Base-by-base conservation (phyloP, 2,797 vertebrate species). In the Threskiornis aethiopicus region DNA sequence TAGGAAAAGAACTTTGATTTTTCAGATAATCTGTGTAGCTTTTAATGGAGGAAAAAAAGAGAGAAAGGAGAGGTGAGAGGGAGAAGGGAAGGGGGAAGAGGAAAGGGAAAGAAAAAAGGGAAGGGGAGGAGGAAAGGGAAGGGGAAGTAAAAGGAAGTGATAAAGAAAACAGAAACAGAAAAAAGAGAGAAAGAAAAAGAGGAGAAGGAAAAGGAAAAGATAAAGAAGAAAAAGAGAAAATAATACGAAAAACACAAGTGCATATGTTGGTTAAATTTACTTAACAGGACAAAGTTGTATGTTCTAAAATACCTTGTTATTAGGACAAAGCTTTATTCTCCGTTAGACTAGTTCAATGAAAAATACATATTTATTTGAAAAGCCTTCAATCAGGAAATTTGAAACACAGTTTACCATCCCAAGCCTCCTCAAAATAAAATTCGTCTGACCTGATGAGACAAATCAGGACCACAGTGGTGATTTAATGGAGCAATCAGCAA, bases 401-500 rank as follows among this genome's bases (percentile, higher is more conserved):
- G 70, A 96, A 97, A 98, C 97, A 94, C 33, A 77, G 72, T 87
- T 96, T 97, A 65, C 89, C 41, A 82, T 92, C 87, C 90, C 76
- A 92, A 90, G 65, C 47, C 24, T 93, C 79, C 96, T 96, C 42
- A 67, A 94, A 96, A 95, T 21, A 64, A 87, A 71, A 80, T 96
- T 94, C 33, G 41, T 96, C 96, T 97, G 93, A 97, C 88, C 97
- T 90, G 94, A 98, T 96, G 96, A 98, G 94, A 97, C 95, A 97
- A 97, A 98, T 98, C 96, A 98, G 97, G 93, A 88, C 96, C 81
- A 95, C 89, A 81, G 46, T 86, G 61, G 93, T 97, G 98, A 98
- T 98, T 98, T 98, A 98, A 98, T 97, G 90, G 94, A 97, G 94
- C 95, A 98, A 98, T 98, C 98, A 98, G 86, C 92, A 97, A 77